Conservation (phyloP, 2,888 invertebrate species). For the Troides oblongomaculatus region DNA sequence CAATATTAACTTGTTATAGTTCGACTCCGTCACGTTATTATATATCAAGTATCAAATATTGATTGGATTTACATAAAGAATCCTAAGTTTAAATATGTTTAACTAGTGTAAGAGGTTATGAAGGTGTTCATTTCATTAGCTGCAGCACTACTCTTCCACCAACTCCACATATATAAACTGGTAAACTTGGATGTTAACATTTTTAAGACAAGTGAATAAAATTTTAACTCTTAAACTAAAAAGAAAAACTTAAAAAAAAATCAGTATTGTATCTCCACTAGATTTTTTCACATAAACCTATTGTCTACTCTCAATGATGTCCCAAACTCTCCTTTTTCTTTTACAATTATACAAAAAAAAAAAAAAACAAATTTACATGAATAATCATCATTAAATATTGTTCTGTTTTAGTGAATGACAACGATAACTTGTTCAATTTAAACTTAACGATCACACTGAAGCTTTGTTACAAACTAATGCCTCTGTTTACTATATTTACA, state of each 20-base stretch:
- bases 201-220: no score
- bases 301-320: no score
- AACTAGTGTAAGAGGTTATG: conserved; percentile 1
- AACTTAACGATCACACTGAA: conserved; percentile 16
- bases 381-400: conserved; percentile 1
- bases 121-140: neutral
- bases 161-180: conserved; percentile 6
- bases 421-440: neutral
- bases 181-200: neutral
- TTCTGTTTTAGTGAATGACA: neutral
- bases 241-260: no score
- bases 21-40: no score
- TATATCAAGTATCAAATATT: neutral
- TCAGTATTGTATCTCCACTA: no score
- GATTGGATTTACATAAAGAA: neutral
- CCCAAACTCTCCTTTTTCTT: neutral
- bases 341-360: neutral
- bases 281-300: no score
- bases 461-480: conserved; percentile 14
- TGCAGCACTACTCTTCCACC: conserved; percentile 8
- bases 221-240: no score
- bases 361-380: neutral
- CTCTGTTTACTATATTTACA: conserved; percentile 25
- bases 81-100: neutral
- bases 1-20: no score